Conservation (phyloP, 1,140 invertebrate species). For the Apolygus lucorum region DNA sequence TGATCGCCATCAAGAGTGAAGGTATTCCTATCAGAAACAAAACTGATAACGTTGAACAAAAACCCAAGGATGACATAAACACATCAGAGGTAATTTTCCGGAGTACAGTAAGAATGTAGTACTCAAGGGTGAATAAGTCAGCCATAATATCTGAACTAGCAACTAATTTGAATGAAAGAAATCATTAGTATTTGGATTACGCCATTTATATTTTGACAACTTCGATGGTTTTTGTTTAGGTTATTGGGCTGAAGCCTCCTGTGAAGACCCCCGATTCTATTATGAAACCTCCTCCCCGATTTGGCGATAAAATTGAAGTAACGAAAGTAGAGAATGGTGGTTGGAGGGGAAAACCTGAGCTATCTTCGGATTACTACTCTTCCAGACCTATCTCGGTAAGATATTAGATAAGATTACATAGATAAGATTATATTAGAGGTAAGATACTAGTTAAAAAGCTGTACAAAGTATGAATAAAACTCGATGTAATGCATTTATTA, state of each 20-base stretch:
- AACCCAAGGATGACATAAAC: background rate
- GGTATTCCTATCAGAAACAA: background rate
- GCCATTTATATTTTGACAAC: background rate
- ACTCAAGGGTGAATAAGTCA: no score
- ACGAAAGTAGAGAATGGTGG: background rate
- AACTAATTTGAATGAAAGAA: background rate
- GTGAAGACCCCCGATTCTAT: background rate
- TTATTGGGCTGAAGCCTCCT: background rate
- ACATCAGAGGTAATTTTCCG: background rate
- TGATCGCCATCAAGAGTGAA: slow-evolving; percentile 6
- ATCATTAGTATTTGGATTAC: background rate
- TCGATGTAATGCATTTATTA: no score
- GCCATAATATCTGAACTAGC: background rate
- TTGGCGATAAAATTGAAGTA: background rate
- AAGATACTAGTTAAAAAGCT: no score
- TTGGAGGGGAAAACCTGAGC: background rate
- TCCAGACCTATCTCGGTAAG: no score
- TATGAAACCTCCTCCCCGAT: background rate
- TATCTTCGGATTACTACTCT: no score
- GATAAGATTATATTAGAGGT: no score
- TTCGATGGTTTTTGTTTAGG: background rate
- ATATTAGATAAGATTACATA: no score
- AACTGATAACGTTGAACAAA: background rate
- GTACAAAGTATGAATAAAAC: no score
- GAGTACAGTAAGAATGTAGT: no score